Evolutionary conservation across 2,888 invertebrate species (phyloP), one percentile per base, ranked within the genome.

Genomic region (Scelioninae gen. 2): DNA sequence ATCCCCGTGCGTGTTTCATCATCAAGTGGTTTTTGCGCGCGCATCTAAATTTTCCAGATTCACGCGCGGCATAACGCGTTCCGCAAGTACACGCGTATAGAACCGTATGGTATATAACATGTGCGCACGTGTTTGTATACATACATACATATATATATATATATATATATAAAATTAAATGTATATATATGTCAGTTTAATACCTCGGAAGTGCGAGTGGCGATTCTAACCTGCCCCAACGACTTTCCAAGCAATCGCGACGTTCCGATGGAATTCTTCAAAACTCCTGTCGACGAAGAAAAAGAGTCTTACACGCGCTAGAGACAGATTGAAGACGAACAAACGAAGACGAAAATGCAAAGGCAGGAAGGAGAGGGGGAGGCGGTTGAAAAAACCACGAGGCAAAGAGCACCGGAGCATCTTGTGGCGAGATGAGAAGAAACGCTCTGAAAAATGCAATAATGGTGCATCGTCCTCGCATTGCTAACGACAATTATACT

Each of bases 381-480:
- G 28, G 41, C 7, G 37, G 33, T 16, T 10, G 33, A 65, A 68
- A 58, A 63, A 63, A 50, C 22, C 33, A 13, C 7, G 22, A 35
- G 28, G 46, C 22, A 25, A 48, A 11, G 53, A 55, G 73, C 63
- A 48, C 48, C 72, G 72, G 73, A 67, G 73, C 67, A 76, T 78
- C 79, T 74, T 77, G 70, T 63, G 71, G 69, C 72, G 58, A 60
- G 65, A 52, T 43, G 70, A 52, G 81, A 82, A 83, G 80, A 83
- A 83, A 79, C 78, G 79, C 77, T 79, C 71, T 77, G 82, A 85
- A 85, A 86, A 84, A 86, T 86, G 86, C 85, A 81, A 81, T 86
- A 86, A 86, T 86, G 85, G 85, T 80, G 83, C 82, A 82, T 82
- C 82, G 84, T 84, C 85, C 83, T 85, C 85, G 85, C 85, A 86